phyloP scores from a whole-genome alignment of 2,113 vertebrate species.

The Phycodurus eques region DNA sequence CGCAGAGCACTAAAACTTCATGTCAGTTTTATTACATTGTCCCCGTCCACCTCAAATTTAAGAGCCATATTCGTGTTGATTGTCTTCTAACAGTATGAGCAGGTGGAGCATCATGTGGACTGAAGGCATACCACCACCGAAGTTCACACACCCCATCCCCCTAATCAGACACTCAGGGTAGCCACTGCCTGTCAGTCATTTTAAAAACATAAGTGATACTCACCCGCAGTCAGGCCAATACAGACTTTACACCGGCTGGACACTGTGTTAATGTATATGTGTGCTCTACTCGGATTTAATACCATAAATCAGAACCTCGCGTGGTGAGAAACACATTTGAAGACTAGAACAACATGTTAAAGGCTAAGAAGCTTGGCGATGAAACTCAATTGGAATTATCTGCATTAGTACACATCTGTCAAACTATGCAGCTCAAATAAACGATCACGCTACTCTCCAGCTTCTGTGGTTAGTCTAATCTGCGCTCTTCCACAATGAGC shows the following conservation, averaged over 20 bases:
- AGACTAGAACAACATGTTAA: constrained; percentile 33
- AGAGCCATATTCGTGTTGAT: constrained; percentile 33
- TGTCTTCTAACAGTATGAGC: constrained; percentile 18
- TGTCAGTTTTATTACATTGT: constrained; percentile 30
- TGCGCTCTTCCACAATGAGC: constrained; percentile 2
- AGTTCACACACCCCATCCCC: background rate
- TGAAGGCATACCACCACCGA: background rate
- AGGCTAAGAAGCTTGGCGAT: constrained; percentile 13
- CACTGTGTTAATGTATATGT: constrained; percentile 53
- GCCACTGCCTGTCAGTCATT: constrained; percentile 45
- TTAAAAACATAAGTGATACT: constrained; percentile 46
- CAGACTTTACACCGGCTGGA: constrained; percentile 68
- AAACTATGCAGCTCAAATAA: constrained; percentile 24
- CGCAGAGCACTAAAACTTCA: constrained; percentile 25
- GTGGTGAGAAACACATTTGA: constrained; percentile 37
- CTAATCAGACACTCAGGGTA: constrained; percentile 17
- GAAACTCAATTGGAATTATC: constrained; percentile 38
- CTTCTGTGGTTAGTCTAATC: constrained; percentile 17
- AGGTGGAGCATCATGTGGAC: constrained; percentile 19
- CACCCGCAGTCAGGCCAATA: constrained; percentile 44
- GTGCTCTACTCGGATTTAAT: constrained; percentile 55
- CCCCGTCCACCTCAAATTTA: constrained; percentile 34
- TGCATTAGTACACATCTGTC: constrained; percentile 36
- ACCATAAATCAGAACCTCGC: constrained; percentile 55
- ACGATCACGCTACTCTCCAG: constrained; percentile 19